These are phyloP conservation scores for Rostratula benghalensis DNA, from an alignment of 2,113 vertebrate genomes.

Conservation along the genomic window DNA sequence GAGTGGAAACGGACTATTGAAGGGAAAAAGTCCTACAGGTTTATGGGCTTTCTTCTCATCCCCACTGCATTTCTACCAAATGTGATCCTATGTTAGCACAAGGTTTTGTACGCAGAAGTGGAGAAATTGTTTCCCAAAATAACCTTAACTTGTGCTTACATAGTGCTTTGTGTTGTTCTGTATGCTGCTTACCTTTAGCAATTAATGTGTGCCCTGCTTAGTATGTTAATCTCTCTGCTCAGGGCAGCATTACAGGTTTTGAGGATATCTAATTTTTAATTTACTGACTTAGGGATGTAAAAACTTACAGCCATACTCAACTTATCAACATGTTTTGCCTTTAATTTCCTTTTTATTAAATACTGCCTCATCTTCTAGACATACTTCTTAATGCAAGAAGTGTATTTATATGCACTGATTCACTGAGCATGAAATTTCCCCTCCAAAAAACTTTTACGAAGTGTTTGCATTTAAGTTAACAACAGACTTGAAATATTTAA, in stretches of 20 bases:
- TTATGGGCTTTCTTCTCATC: background rate
- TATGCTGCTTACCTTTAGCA: background rate
- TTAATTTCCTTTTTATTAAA: background rate
- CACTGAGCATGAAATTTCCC: background rate
- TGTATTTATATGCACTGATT: background rate
- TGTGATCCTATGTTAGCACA: background rate
- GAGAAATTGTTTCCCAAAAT: conserved; percentile 12
- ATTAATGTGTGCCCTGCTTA: background rate
- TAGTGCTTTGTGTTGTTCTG: background rate
- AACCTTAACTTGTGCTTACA: background rate
- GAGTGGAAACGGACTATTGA: background rate
- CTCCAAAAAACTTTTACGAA: background rate
- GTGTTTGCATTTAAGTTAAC: background rate
- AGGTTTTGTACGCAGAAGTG: background rate
- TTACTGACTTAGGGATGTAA: background rate
- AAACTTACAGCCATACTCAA: background rate
- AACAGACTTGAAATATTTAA: background rate
- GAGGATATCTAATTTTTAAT: background rate
- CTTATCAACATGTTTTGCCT: background rate
- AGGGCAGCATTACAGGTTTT: background rate
- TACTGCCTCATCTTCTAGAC: background rate
- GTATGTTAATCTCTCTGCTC: background rate
- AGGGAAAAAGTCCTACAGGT: background rate
- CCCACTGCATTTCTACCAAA: background rate
- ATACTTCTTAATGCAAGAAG: background rate